A percentile compares a stretch with the other conserved stretches of the same genome.
phyloP scores from a whole-genome alignment of 2,113 vertebrate genomes.

The Typhlomys cinereus region DNA sequence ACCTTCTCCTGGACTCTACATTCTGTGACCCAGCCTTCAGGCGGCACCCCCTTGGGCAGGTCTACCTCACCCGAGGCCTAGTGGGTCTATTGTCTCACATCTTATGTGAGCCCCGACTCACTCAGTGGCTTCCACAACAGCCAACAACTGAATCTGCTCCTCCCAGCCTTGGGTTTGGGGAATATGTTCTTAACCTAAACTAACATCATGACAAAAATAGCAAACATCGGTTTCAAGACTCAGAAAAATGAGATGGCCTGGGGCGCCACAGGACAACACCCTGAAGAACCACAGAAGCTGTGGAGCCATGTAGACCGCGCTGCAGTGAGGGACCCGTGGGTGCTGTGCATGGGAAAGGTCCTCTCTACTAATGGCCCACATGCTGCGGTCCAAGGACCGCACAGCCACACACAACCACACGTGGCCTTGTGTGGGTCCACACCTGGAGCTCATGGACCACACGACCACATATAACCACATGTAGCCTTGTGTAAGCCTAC shows the following conservation, averaged over 20 bases:
- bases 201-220: not conserved
- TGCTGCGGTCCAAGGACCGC: too few relatives aligned
- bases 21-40: not conserved
- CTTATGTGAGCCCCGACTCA: too few relatives aligned
- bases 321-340: not conserved
- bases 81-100: rapidly evolving
- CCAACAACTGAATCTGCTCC: not conserved
- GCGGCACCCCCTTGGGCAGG: rapidly evolving
- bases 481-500: too few relatives aligned
- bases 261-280: rapidly evolving
- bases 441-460: not conserved
- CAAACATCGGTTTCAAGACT: not conserved
- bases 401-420: too few relatives aligned
- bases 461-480: not conserved
- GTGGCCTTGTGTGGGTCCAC: too few relatives aligned
- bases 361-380: not conserved
- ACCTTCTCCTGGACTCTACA: rapidly evolving
- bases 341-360: not conserved
- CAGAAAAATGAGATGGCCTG: not conserved
- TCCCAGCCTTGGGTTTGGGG: not conserved
- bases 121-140: not conserved
- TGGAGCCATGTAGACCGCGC: not conserved
- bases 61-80: rapidly evolving
- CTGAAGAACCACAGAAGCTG: not conserved
- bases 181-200: not conserved